These are phyloP conservation scores for Tyrannus savana DNA, from an alignment of 2,113 vertebrate genomes.

Conservation along the genomic window DNA sequence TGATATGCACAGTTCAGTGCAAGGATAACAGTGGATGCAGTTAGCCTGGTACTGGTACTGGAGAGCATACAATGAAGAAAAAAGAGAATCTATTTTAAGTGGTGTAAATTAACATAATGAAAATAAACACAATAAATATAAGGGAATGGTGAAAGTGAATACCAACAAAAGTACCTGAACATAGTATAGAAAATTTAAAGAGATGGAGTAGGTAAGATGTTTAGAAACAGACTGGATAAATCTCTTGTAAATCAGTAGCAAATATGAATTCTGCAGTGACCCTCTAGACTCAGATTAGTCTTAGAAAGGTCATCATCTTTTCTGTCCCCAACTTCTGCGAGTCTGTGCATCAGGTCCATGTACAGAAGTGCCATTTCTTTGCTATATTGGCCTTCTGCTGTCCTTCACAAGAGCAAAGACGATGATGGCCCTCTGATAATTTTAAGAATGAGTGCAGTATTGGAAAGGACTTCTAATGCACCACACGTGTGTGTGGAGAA, in stretches of 20 bases:
- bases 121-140: background rate
- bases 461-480: background rate
- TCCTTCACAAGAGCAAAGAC: background rate
- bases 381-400: background rate
- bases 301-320: background rate
- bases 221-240: background rate
- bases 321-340: background rate
- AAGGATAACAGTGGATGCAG: background rate
- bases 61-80: background rate
- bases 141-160: background rate
- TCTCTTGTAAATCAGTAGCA: background rate
- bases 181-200: background rate
- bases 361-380: background rate
- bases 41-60: background rate
- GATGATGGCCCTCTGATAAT: background rate
- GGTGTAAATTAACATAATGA: background rate
- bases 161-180: background rate
- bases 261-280: background rate
- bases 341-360: background rate
- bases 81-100: background rate
- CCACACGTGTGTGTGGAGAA: background rate
- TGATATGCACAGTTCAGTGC: background rate
- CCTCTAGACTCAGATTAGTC: background rate
- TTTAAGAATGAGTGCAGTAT: background rate
- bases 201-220: background rate